Conservation (phyloP, 1,140 invertebrate genomes). For the Globodera ellingtonae region DNA sequence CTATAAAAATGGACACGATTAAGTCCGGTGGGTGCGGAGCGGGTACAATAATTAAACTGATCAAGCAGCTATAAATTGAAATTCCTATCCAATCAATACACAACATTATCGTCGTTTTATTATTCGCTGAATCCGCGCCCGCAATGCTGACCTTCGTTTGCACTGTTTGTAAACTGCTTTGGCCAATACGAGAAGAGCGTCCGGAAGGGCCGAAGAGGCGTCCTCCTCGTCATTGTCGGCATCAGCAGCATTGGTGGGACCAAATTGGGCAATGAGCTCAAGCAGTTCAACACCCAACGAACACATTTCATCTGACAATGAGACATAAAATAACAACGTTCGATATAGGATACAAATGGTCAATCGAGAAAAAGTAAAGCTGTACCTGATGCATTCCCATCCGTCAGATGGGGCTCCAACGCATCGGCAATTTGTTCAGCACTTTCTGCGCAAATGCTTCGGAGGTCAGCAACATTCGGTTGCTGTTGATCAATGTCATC, state of each 20-base stretch:
- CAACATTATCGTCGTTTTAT: background rate
- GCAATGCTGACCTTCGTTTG: background rate
- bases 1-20: too few relatives aligned
- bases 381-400: background rate
- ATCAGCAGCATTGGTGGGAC: background rate
- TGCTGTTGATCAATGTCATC: background rate
- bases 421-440: background rate
- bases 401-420: background rate
- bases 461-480: too few relatives aligned
- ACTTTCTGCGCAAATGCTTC: background rate
- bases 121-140: background rate
- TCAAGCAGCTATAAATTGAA: too few relatives aligned
- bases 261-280: constrained; percentile 4
- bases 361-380: too few relatives aligned
- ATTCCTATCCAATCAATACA: too few relatives aligned
- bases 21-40: too few relatives aligned
- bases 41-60: too few relatives aligned
- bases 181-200: background rate
- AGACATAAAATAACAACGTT: too few relatives aligned
- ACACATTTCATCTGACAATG: background rate
- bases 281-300: background rate
- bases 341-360: too few relatives aligned
- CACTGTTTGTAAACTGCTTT: constrained; percentile 8
- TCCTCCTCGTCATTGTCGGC: background rate
- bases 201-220: background rate